Base-by-base conservation (phyloP, 2,888 invertebrate species). In the Drosophila anceps region DNA sequence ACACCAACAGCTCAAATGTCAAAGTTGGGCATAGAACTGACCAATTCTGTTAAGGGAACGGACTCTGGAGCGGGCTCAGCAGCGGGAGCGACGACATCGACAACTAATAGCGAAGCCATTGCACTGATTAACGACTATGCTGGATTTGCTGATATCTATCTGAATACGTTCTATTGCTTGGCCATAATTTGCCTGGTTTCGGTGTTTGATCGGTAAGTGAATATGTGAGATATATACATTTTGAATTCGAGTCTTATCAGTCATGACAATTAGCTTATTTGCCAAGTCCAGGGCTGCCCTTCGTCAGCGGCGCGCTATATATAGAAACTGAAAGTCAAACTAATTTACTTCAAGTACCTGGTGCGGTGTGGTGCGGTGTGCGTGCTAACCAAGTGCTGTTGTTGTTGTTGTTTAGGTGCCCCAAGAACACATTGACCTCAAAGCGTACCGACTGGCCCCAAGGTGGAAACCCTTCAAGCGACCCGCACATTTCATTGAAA, bases 161-260 rank as follows among this genome's bases (percentile, higher is more conserved):
- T 93, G 59, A 93, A 93, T 65, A 91, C 94, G 46, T 94, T 94
- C 87, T 94, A 94, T 81, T 93, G 94, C 62, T 89, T 94, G 69
- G 93, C 94, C 51, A 93, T 94, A 60, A 90, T 94, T 57, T 94
- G 94, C 83, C 91, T 94, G 72, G 93, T 94, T 59, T 94, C 94
- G 35, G 94, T 94, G 37, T 94, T 94, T 79, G 94, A 94, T 91
- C 94, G 94, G 94, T 94, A 90, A 93, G 93, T 79, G 27, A 20
- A 55, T 20, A 1, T 27, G 6, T 18, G 7, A 9, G 48, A 29
- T 24, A 41, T 65, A 53, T 55, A 33, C 41, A 57, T 59, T 35
- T 10, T 27, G 31, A 37, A 44, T 6, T 20, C 2, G 2, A 31
- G 20, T 64, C 44, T 62, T 37, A 59, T 59, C 62, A 60, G 31